phyloP scores from a whole-genome alignment of 1,140 invertebrate genomes.

The Spodoptera frugiperda region DNA sequence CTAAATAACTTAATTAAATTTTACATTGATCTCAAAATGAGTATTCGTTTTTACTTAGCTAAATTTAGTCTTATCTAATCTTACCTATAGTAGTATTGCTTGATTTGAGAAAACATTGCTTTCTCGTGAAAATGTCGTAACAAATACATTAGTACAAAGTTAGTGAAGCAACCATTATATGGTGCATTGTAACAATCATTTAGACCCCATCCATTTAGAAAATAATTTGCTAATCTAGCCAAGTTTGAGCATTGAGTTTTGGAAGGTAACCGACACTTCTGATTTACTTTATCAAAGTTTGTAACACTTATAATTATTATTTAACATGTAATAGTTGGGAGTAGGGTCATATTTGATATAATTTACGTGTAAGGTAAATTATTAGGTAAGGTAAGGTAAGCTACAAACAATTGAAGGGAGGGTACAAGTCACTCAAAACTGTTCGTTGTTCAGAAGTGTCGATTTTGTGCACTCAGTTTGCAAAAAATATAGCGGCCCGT shows the following conservation, averaged over 20 bases:
- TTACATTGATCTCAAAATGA: slow-evolving; percentile 83
- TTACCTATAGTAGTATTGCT: slow-evolving; percentile 83
- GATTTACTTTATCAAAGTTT: not conserved
- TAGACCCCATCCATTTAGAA: slow-evolving; percentile 48
- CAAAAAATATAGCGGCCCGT: not conserved
- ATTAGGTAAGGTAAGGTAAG: too few species aligned
- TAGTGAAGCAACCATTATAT: slow-evolving; percentile 78
- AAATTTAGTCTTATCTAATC: slow-evolving; percentile 72
- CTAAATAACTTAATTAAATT: slow-evolving; percentile 80
- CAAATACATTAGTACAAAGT: slow-evolving; percentile 67
- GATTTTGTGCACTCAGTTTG: not conserved
- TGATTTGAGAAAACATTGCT: slow-evolving; percentile 78
- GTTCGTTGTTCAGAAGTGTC: slow-evolving; percentile 33
- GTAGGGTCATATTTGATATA: not conserved
- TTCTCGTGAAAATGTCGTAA: slow-evolving; percentile 75
- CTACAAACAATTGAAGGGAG: too few species aligned
- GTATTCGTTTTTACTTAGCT: slow-evolving; percentile 82
- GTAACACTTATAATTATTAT: not conserved
- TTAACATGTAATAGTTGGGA: slow-evolving; percentile 16
- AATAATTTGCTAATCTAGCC: slow-evolving; percentile 46
- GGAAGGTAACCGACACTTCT: slow-evolving; percentile 34
- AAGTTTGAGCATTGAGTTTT: slow-evolving; percentile 43
- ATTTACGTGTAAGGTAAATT: too few species aligned
- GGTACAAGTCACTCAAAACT: too few species aligned
- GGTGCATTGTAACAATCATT: slow-evolving; percentile 71